Percentiles rank a stretch among this genome's conserved stretches.
Conservation (phyloP, 2,888 invertebrate genomes). For the Lypha dubia region DNA sequence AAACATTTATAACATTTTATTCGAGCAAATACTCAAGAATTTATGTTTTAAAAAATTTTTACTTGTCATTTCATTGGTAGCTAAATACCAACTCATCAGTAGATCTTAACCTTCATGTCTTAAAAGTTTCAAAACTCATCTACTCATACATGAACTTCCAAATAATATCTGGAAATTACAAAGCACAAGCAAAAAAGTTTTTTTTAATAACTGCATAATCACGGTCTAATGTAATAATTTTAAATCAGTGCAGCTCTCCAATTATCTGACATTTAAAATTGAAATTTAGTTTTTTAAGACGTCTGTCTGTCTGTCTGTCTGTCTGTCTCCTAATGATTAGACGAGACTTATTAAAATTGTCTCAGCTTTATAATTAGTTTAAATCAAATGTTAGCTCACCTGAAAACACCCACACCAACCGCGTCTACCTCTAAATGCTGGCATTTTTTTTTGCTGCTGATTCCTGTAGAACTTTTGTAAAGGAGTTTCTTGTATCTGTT, state of each 20-base stretch:
- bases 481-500: slow-evolving; percentile 79
- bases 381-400: slow-evolving; percentile 84
- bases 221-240: background rate
- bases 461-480: slow-evolving; percentile 83
- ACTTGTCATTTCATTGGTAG: no score
- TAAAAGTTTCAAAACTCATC: no score
- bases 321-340: slow-evolving; percentile 8
- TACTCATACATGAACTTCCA: no score
- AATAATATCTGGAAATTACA: no score
- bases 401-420: slow-evolving; percentile 92
- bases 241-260: background rate
- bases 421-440: slow-evolving; percentile 86
- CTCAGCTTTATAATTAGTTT: slow-evolving; percentile 1
- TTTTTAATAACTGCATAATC: background rate
- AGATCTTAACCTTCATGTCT: no score
- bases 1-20: no score
- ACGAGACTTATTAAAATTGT: background rate
- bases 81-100: no score
- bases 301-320: no score
- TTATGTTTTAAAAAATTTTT: no score
- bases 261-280: slow-evolving; percentile 5
- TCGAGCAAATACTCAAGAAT: no score
- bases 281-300: background rate
- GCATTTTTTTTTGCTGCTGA: slow-evolving; percentile 85
- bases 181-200: no score